Evolutionary conservation across 1,140 invertebrate genomes (phyloP).

Genomic region (Bombus consobrinus): DNA sequence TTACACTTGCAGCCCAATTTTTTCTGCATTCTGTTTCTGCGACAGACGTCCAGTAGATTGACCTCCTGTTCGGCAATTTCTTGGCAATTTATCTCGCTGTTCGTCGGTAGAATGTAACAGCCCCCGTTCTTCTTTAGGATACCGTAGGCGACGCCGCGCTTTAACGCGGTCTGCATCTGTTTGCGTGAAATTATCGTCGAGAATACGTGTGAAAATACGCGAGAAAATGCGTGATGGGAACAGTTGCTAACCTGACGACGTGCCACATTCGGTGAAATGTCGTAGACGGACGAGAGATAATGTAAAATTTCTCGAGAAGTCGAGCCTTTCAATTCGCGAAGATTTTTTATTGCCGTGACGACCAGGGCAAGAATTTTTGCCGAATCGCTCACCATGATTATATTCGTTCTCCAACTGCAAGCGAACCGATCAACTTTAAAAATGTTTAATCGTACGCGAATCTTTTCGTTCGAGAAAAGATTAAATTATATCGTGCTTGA

Average conservation of each 20-base stretch:
- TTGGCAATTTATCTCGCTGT: constrained; percentile 40
- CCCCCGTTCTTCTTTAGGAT: constrained; percentile 61
- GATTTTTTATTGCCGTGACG: constrained; percentile 68
- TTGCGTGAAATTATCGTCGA: too few relatives aligned
- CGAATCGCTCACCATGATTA: constrained; percentile 55
- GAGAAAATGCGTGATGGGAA: too few relatives aligned
- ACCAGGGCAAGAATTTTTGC: constrained; percentile 56
- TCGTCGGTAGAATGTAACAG: constrained; percentile 63
- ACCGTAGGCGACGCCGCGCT: constrained; percentile 67
- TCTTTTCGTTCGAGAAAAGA: too few relatives aligned
- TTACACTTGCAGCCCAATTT: constrained; percentile 35
- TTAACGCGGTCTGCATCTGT: constrained; percentile 66
- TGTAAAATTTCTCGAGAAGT: constrained; percentile 66
- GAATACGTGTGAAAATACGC: too few relatives aligned
- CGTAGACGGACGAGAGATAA: constrained; percentile 63
- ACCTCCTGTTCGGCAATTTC: constrained; percentile 69
- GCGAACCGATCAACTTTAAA: neutral
- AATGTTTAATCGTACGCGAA: too few relatives aligned
- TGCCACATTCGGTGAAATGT: constrained; percentile 46
- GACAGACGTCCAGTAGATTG: constrained; percentile 59
- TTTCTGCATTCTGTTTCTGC: constrained; percentile 39
- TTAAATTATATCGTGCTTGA: too few relatives aligned
- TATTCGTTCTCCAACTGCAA: neutral
- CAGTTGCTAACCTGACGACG: constrained; percentile 64
- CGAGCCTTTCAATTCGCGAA: constrained; percentile 65